Percentiles rank a stretch among this genome's conserved stretches.
Evolutionary conservation across 1,140 invertebrate species (phyloP).

Genomic region (Elysia chlorotica): DNA sequence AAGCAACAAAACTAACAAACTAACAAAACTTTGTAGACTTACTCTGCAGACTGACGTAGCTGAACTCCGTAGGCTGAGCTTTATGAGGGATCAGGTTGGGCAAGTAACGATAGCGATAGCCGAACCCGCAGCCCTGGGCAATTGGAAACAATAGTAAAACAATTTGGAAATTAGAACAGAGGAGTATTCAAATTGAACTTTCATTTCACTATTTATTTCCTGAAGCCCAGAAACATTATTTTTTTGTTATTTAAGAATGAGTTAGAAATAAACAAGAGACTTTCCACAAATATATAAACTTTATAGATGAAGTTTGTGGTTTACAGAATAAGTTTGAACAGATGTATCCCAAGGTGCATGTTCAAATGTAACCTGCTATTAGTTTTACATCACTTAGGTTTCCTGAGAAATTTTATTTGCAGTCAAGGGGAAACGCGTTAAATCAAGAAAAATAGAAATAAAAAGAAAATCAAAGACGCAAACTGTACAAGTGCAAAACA

Average conservation of each 20-base stretch:
- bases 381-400: no score
- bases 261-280: background rate
- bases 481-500: no score
- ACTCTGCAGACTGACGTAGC: conserved; percentile 65
- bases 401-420: no score
- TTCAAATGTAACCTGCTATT: no score
- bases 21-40: no score
- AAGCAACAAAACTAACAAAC: no score
- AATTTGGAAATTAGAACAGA: no score
- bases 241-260: background rate
- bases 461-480: conserved; percentile 5
- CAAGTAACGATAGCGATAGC: conserved; percentile 74
- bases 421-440: no score
- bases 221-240: background rate
- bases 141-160: no score
- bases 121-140: conserved; percentile 79
- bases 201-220: no score
- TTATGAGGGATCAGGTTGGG: conserved; percentile 65
- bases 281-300: background rate
- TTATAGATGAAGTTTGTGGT: background rate
- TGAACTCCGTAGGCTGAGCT: conserved; percentile 53
- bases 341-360: background rate
- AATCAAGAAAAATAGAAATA: background rate
- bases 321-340: background rate
- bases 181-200: no score